Evolutionary conservation across 2,888 invertebrate species (phyloP).

Genomic region (Phasia obesa): DNA sequence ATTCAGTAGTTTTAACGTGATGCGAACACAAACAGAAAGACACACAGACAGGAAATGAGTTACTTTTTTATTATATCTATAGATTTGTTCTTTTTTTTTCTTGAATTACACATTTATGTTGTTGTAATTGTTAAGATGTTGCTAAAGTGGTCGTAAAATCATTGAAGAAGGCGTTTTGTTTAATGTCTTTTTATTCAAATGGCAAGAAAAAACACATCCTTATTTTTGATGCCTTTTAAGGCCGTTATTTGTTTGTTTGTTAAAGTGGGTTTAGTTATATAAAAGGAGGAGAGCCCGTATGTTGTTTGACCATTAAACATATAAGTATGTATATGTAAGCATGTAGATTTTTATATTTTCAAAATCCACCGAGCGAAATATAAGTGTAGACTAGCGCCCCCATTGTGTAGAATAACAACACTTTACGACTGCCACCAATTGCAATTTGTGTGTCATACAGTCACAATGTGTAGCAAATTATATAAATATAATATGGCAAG

Average conservation of each 20-base stretch:
- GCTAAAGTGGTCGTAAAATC: conserved; percentile 68
- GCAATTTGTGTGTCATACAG: too few species aligned
- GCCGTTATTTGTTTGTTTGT: conserved; percentile 8
- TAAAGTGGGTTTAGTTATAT: neutral
- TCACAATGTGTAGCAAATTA: too few species aligned
- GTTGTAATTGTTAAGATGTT: conserved; percentile 68
- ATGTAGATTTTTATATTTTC: too few species aligned
- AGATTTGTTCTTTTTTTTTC: conserved; percentile 21
- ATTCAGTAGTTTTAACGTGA: too few species aligned
- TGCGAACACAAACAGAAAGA: too few species aligned
- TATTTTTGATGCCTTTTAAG: conserved; percentile 15
- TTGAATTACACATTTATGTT: conserved; percentile 60
- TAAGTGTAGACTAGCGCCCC: too few species aligned
- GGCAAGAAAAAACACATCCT: conserved; percentile 3
- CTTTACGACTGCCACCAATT: too few species aligned
- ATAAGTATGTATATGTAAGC: neutral
- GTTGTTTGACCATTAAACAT: conserved; percentile 61
- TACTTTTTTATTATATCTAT: too few species aligned
- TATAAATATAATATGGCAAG: too few species aligned
- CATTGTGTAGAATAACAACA: too few species aligned
- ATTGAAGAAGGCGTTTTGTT: conserved; percentile 54
- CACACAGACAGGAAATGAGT: too few species aligned
- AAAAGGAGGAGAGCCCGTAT: conserved; percentile 41
- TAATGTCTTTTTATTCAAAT: conserved; percentile 32
- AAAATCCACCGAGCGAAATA: too few species aligned